Base-by-base conservation (phyloP, 2,797 vertebrate genomes). In the Enteromius argenteus region DNA sequence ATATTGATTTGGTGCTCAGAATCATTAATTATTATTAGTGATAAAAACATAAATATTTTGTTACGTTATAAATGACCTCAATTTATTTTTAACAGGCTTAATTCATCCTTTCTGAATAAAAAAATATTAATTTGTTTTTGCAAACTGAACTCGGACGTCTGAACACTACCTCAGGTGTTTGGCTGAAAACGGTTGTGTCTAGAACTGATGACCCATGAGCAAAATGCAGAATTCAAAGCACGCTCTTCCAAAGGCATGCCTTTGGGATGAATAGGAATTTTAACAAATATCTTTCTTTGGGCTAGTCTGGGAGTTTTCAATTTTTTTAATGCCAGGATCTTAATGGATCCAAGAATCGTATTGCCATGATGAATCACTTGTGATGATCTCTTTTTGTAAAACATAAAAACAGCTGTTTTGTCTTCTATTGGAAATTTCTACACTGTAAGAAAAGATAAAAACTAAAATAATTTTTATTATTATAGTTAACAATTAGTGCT, bases 321-420 rank as follows among this genome's bases (percentile, higher is more conserved):
- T 8, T 0, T 37, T 72, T 62, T 53, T 53, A 14, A 74, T 74
- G 72, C 49, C 49, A 74, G 51, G 10, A 74, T 74, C 5, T n/a
- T 74, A 75, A 75, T 56, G 72, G 19, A 37, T 75, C 32, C 4
- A 7, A 35, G 62, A 32, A 37, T 37, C 37, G 14, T 2, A 75
- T 37, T 56, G 73, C 35, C 73, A 76, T 23, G 51, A 39, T 58
- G 35, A 23, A 17, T 58, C 32, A 39, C 32, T 75, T 39, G 35
- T n/a, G 32, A 76, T 39, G 73, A 14, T 58, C 13, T 13, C 21
- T 76, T 35, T 19, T 76, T 76, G 4, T n/a, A 76, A 76, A 58
- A 60, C 3, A 58, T 27, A 56, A 53, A n/a, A 37, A 56, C 49
- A 42, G n/a, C 2, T 19, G 14, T 76, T 4, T 58, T 39, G 19